Conservation (phyloP, 2,888 invertebrate genomes). For the Cryptus viduatorius region DNA sequence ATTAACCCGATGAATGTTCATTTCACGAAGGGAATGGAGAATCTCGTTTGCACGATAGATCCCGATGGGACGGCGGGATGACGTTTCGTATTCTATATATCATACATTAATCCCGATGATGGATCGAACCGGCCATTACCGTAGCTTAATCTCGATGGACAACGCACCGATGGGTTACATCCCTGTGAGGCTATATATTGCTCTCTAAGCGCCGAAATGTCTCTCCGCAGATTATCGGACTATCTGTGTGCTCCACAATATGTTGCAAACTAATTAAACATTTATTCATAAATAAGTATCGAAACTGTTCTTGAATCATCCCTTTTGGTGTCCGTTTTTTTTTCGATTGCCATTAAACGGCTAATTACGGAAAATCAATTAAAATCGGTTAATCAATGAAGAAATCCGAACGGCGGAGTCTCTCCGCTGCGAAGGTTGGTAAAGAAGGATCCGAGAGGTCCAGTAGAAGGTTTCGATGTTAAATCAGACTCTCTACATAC, state of each 20-base stretch:
- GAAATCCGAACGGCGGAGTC: not conserved
- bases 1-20: conserved; percentile 24
- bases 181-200: conserved; percentile 4
- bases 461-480: not conserved
- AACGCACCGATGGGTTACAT: conserved; percentile 4
- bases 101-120: conserved; percentile 60
- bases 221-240: not conserved
- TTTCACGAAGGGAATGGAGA: conserved; percentile 3
- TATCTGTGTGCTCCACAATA: too few species aligned
- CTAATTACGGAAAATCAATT: not conserved
- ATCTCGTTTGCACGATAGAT: not conserved
- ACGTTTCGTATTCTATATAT: conserved; percentile 56
- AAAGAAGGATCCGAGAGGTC: not conserved
- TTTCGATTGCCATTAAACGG: not conserved
- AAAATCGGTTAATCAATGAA: not conserved
- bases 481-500: not conserved
- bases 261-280: not conserved
- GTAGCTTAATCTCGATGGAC: conserved; percentile 58
- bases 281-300: not conserved
- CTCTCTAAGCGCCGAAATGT: not conserved
- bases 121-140: conserved; percentile 58
- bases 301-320: too few species aligned
- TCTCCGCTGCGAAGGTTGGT: not conserved
- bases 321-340: too few species aligned
- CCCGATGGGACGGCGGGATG: conserved; percentile 21